A percentile compares a stretch with the other conserved stretches of the same genome.
These are phyloP conservation scores for Dendrocincla tyrannina DNA, from an alignment of 2,797 vertebrate species.

Conservation along the genomic window DNA sequence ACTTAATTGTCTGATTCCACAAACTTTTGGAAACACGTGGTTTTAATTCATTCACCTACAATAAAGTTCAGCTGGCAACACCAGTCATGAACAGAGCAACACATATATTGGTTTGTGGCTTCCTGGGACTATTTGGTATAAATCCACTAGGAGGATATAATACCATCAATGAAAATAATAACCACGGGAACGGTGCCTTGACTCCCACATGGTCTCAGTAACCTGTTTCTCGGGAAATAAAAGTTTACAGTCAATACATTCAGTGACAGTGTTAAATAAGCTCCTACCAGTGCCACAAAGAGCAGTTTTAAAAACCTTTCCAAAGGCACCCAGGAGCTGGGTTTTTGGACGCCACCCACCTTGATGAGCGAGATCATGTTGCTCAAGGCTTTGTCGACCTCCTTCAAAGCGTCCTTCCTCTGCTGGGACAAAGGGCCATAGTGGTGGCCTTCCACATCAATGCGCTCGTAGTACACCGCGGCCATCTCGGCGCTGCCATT, in stretches of 20 bases:
- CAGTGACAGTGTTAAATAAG: neutral
- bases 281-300: neutral
- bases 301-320: neutral
- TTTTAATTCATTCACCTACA: neutral
- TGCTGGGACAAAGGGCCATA: conserved; percentile 86
- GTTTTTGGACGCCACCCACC: conserved; percentile 62
- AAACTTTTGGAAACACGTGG: neutral
- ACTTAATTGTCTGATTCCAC: neutral
- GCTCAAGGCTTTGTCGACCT: conserved; percentile 83
- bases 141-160: neutral
- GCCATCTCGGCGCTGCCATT: conserved; percentile 82
- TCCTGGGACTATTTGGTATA: neutral
- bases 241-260: neutral
- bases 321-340: neutral
- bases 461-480: conserved; percentile 89
- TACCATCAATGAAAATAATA: neutral
- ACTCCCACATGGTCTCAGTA: neutral
- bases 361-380: conserved; percentile 84
- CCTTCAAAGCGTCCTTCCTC: conserved; percentile 77
- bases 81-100: neutral
- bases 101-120: neutral
- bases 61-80: neutral
- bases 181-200: neutral
- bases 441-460: conserved; percentile 93
- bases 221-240: neutral